Evolutionary conservation across 2,888 invertebrate species (phyloP).

Genomic region (Candidula unifasciata): DNA sequence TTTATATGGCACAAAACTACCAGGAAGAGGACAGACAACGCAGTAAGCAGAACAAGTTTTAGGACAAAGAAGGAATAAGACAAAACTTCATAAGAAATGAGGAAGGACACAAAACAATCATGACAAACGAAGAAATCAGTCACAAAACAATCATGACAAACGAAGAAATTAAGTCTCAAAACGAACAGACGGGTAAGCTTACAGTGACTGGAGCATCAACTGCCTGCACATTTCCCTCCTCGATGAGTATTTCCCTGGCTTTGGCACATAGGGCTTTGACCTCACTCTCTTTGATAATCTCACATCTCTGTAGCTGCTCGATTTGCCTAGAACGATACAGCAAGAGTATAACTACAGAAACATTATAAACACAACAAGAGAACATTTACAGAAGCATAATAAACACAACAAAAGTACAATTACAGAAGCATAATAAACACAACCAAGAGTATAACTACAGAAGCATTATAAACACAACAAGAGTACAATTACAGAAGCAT

Average conservation of each 20-base stretch:
- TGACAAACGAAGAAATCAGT: background rate
- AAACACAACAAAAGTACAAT: too few relatives aligned
- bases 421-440: too few relatives aligned
- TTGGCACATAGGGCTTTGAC: slow-evolving; percentile 99
- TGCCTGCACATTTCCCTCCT: slow-evolving; percentile 99
- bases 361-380: too few relatives aligned
- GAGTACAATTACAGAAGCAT: too few relatives aligned
- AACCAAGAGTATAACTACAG: background rate
- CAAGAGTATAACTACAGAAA: background rate
- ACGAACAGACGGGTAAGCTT: slow-evolving; percentile 73
- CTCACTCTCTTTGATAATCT: slow-evolving; percentile 96
- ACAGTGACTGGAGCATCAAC: slow-evolving; percentile 99
- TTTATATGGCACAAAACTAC: too few relatives aligned
- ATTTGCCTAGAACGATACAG: slow-evolving; percentile 81
- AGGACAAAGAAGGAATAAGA: too few relatives aligned
- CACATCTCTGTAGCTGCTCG: slow-evolving; percentile 97
- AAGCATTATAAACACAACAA: background rate
- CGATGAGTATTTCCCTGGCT: slow-evolving; percentile 98
- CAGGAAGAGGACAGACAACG: background rate
- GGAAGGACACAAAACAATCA: background rate
- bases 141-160: background rate
- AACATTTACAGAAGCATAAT: background rate
- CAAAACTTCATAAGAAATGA: too few relatives aligned
- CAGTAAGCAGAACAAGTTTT: background rate
- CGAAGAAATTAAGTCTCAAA: background rate